A percentile compares a stretch with the other conserved stretches of the same genome.
phyloP scores from a whole-genome alignment of 2,113 vertebrate species.

The Rhodinocichla rosea region DNA sequence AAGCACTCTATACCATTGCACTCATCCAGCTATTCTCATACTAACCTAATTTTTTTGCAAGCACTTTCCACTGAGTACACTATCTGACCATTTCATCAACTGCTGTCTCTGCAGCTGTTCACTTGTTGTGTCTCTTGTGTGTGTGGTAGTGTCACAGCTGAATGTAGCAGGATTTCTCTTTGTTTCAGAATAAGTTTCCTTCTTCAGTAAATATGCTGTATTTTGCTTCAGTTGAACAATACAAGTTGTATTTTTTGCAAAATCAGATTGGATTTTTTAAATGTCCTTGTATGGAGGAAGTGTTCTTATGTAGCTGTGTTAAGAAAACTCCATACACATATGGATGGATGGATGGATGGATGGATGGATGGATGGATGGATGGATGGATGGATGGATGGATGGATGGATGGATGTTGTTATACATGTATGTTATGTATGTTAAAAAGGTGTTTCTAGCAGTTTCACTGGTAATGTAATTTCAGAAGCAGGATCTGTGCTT shows the following conservation, averaged over 20 bases:
- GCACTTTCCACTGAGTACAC: neutral
- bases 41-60: neutral
- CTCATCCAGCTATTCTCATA: neutral
- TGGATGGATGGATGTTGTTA: no score
- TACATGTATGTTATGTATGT: neutral
- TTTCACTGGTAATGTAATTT: neutral
- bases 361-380: no score
- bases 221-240: neutral
- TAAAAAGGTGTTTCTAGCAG: neutral
- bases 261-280: neutral
- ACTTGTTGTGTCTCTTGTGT: neutral
- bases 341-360: no score
- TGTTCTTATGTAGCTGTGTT: neutral
- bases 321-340: neutral
- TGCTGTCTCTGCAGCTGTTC: neutral
- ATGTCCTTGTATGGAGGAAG: neutral
- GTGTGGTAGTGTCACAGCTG: neutral
- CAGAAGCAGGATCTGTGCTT: neutral
- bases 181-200: neutral
- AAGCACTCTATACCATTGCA: neutral
- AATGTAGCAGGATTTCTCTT: neutral
- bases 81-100: neutral
- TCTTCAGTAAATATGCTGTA: neutral
- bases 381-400: no score
- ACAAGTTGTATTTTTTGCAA: neutral